Conservation (phyloP, 2,797 vertebrate species). For the Anableps anableps region DNA sequence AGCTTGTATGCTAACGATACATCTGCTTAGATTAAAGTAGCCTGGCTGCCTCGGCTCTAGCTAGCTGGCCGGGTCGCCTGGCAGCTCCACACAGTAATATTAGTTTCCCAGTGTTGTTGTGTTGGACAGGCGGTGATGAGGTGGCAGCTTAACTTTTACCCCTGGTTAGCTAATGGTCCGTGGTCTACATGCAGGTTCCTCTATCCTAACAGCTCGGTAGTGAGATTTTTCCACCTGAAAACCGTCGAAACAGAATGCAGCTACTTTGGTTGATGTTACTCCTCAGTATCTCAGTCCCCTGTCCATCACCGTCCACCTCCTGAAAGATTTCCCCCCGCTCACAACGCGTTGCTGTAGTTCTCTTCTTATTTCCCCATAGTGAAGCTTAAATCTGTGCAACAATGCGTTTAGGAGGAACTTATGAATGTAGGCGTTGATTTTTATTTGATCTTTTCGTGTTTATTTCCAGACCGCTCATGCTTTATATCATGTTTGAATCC, state of each 20-base stretch:
- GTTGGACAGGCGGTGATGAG: slow-evolving; percentile 13
- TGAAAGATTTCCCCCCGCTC: slow-evolving; percentile 1
- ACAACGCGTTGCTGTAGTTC: neutral
- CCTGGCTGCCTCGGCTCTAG: slow-evolving; percentile 27
- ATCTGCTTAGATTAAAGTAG: slow-evolving; percentile 56
- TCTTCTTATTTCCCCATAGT: slow-evolving; percentile 2
- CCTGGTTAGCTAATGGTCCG: slow-evolving; percentile 11
- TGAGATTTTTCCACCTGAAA: neutral
- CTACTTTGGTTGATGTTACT: neutral
- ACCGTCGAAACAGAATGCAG: neutral
- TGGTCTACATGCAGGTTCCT: neutral
- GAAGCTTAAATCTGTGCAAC: neutral
- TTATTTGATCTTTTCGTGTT: neutral
- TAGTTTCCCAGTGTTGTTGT: slow-evolving; percentile 13
- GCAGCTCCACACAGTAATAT: slow-evolving; percentile 5
- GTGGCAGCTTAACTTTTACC: slow-evolving; percentile 43
- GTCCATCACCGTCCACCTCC: slow-evolving; percentile 10
- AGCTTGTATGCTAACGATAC: slow-evolving; percentile 75
- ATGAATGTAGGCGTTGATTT: neutral
- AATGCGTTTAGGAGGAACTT: neutral
- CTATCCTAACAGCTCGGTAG: neutral
- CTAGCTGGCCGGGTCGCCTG: slow-evolving; percentile 43
- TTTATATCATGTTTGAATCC: neutral
- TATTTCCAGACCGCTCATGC: neutral
- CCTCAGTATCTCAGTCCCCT: neutral